phyloP scores from a whole-genome alignment of 2,888 invertebrate genomes.

The Agrochola macilenta region DNA sequence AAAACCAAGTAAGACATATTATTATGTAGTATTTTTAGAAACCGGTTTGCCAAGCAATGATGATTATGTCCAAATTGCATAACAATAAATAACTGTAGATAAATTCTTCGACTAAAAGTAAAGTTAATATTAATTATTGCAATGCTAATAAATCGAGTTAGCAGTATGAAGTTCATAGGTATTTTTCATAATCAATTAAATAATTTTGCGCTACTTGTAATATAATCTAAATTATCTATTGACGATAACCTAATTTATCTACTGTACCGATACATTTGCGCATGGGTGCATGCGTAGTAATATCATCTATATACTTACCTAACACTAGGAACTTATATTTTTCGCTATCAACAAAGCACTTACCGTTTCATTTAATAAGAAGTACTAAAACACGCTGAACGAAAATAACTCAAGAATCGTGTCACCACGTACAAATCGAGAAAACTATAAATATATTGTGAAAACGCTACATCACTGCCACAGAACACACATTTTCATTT shows the following conservation, averaged over 20 bases:
- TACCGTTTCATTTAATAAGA: slow-evolving; percentile 67
- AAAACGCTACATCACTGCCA: slow-evolving; percentile 35
- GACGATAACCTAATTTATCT: slow-evolving; percentile 23
- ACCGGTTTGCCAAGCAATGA: background rate
- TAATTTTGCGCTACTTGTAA: background rate
- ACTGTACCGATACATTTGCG: slow-evolving; percentile 5
- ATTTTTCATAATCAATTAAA: slow-evolving; percentile 9
- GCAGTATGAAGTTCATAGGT: background rate
- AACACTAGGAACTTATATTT: background rate
- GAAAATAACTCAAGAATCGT: slow-evolving; percentile 63
- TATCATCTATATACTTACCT: slow-evolving; percentile 7
- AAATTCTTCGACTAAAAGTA: background rate
- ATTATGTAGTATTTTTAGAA: slow-evolving; percentile 4
- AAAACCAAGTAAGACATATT: background rate
- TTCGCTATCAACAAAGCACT: slow-evolving; percentile 44
- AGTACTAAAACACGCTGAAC: slow-evolving; percentile 33
- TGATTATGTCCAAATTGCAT: background rate
- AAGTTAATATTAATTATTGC: background rate
- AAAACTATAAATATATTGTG: slow-evolving; percentile 38
- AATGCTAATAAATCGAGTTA: background rate
- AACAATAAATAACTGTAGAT: background rate
- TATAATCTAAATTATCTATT: background rate
- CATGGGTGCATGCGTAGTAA: slow-evolving; percentile 20
- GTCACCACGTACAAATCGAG: slow-evolving; percentile 45
- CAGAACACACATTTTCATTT: slow-evolving; percentile 9